A percentile compares a stretch with the other conserved stretches of the same genome.
phyloP scores from a whole-genome alignment of 2,797 vertebrate genomes.

The Sebastes elongatus region DNA sequence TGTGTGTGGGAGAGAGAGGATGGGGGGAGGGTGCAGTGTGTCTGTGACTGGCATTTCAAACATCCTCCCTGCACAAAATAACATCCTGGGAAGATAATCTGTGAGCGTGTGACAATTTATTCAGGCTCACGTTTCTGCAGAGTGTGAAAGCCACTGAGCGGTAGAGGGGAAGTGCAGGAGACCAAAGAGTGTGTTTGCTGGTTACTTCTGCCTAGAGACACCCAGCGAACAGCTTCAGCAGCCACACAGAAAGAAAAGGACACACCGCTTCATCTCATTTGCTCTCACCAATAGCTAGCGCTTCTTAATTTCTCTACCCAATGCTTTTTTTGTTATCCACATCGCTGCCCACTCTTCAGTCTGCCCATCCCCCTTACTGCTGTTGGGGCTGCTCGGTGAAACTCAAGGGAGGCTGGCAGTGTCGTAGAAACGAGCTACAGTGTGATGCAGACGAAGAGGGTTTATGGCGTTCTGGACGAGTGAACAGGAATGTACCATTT shows the following conservation, averaged over 20 bases:
- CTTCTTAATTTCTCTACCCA: conserved; percentile 17
- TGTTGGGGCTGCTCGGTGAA: not conserved
- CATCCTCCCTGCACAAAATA: conserved; percentile 80
- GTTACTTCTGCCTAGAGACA: conserved; percentile 56
- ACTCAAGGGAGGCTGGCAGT: conserved; percentile 15
- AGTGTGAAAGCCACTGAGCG: conserved; percentile 71
- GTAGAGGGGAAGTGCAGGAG: conserved; percentile 69
- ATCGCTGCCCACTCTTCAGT: not conserved
- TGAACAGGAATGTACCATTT: conserved; percentile 16
- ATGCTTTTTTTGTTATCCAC: conserved; percentile 24
- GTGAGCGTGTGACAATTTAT: conserved; percentile 83
- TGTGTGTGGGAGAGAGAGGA: conserved; percentile 21
- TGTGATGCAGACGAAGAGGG: conserved; percentile 9
- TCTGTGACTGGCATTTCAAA: conserved; percentile 83
- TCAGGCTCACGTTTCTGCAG: conserved; percentile 81
- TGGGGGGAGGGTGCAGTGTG: conserved; percentile 68
- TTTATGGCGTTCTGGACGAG: conserved; percentile 6
- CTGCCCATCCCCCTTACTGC: not conserved
- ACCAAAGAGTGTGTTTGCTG: conserved; percentile 55
- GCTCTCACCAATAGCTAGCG: conserved; percentile 2
- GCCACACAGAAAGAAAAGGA: conserved; percentile 35
- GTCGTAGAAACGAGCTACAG: not conserved
- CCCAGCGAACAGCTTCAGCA: conserved; percentile 42
- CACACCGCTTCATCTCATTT: conserved; percentile 34
- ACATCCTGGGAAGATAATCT: conserved; percentile 84